Conservation (phyloP, 2,797 vertebrate genomes). For the Crax fasciolata region DNA sequence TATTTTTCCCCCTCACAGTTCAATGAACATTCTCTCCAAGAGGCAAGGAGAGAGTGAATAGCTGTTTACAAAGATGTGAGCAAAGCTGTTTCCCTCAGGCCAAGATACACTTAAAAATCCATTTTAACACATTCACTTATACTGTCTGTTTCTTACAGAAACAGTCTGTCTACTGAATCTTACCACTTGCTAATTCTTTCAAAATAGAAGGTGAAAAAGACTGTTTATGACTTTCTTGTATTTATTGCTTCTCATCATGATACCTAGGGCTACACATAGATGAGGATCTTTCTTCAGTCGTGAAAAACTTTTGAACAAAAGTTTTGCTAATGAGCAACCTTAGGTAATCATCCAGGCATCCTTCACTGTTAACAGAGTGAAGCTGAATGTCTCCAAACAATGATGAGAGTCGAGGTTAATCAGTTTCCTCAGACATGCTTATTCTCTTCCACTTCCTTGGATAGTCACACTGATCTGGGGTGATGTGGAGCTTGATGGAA, state of each 20-base stretch:
- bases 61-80: conserved; percentile 65
- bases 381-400: background rate
- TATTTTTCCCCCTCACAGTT: conserved; percentile 45
- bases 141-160: conserved; percentile 37
- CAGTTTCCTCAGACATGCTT: background rate
- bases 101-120: conserved; percentile 49
- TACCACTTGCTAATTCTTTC: background rate
- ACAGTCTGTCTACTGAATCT: background rate
- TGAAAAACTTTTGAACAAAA: background rate
- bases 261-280: background rate
- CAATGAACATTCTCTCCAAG: conserved; percentile 41
- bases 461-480: background rate
- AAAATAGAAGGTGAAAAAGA: conserved; percentile 2
- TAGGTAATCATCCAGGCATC: background rate
- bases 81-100: conserved; percentile 53
- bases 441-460: background rate
- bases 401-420: background rate
- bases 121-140: conserved; percentile 31
- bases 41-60: conserved; percentile 15
- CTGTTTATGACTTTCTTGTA: background rate
- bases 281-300: background rate
- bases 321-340: background rate
- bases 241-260: background rate
- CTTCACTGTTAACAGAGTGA: background rate
- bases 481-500: background rate